phyloP scores from a whole-genome alignment of 2,888 invertebrate species.

The Tineola bisselliella region DNA sequence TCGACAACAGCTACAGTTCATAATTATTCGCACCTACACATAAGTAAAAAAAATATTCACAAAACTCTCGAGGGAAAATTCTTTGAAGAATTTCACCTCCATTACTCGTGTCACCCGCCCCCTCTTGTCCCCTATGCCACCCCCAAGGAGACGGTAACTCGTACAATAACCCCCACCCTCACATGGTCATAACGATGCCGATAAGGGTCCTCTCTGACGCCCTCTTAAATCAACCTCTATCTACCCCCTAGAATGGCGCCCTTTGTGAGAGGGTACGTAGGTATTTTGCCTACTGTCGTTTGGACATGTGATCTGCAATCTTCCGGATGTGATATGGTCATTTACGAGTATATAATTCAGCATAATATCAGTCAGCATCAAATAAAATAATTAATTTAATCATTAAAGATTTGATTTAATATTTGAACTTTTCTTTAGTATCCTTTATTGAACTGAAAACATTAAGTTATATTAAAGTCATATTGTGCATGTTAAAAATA shows the following conservation, averaged over 20 bases:
- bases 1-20: neutral
- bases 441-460: too few species aligned
- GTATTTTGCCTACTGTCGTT: neutral
- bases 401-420: too few species aligned
- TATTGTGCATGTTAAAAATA: too few species aligned
- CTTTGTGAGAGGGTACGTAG: conserved; percentile 20
- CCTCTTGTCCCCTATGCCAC: conserved; percentile 24
- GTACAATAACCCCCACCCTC: conserved; percentile 58
- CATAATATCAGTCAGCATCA: too few species aligned
- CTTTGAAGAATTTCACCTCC: conserved; percentile 34
- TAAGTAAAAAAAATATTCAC: neutral
- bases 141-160: conserved; percentile 26
- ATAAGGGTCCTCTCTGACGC: conserved; percentile 59
- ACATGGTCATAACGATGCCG: conserved; percentile 67
- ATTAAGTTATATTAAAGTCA: too few species aligned
- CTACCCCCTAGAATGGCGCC: conserved; percentile 48
- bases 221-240: conserved; percentile 64
- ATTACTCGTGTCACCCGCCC: conserved; percentile 21
- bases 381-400: too few species aligned
- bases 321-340: too few species aligned
- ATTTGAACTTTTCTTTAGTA: too few species aligned
- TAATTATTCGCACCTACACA: conserved; percentile 7
- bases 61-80: conserved; percentile 24
- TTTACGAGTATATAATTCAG: too few species aligned
- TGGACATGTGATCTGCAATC: neutral